A percentile compares a stretch with the other conserved stretches of the same genome.
Evolutionary conservation across 2,888 invertebrate genomes (phyloP).

Genomic region (Chymomyza amoena): DNA sequence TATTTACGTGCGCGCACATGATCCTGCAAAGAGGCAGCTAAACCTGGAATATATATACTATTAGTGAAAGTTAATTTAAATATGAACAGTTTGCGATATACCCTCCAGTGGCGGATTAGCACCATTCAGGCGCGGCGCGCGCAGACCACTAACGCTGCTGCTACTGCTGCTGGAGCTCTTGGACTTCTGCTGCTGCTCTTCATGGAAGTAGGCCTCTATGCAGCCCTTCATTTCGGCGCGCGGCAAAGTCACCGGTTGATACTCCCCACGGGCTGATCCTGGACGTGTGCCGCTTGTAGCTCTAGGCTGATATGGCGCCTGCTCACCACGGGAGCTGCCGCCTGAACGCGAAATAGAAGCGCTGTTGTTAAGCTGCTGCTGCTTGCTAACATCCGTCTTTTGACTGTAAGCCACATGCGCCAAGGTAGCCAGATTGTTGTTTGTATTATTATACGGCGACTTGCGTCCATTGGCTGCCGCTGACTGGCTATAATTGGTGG

Average conservation of each 20-base stretch:
- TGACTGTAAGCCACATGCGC: conserved; percentile 78
- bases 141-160: conserved; percentile 47
- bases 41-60: conserved; percentile 79
- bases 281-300: conserved; percentile 10
- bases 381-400: conserved; percentile 48
- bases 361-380: conserved; percentile 23
- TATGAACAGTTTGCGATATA: conserved; percentile 41
- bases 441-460: conserved; percentile 43
- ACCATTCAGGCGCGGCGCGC: conserved; percentile 74
- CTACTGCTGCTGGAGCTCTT: conserved; percentile 38
- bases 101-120: conserved; percentile 78
- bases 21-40: conserved; percentile 90
- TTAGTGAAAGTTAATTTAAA: neutral
- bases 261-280: conserved; percentile 59
- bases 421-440: conserved; percentile 75
- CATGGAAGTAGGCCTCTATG: conserved; percentile 86
- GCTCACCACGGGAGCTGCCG: conserved; percentile 66
- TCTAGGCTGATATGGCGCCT: conserved; percentile 45
- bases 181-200: conserved; percentile 79
- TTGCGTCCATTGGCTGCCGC: conserved; percentile 78
- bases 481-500: conserved; percentile 58
- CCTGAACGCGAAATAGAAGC: neutral
- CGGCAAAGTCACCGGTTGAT: conserved; percentile 80
- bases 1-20: conserved; percentile 86
- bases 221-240: conserved; percentile 86